Evolutionary conservation across 2,113 vertebrate species (phyloP), one percentile per base, ranked within the genome.

Genomic region (Caracal caracal): DNA sequence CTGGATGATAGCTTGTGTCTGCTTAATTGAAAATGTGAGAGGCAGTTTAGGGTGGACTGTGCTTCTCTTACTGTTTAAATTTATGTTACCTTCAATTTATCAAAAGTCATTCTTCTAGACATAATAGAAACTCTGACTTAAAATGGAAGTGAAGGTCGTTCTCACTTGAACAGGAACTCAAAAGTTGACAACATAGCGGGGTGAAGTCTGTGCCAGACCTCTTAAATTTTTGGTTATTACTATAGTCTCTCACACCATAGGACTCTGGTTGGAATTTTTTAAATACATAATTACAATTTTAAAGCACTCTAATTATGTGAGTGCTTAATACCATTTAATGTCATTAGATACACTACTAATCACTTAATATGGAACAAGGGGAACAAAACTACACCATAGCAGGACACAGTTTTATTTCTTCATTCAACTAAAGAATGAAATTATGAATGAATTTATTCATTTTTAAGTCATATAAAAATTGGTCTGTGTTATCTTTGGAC

Each of bases 211-310:
- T 49, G 17, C 7, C 56, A 95, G 71, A 92, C 71, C 82, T 87
- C n/a, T 92, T 84, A 47, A 90, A 59, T 68, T 95, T 88, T 79
- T 56, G 76, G 49, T 70, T 94, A 11, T 37, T 94, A 17, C 51
- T 95, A 10, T 96, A 37, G 24, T 75, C 88, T 95, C 93, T 89
- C 40, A 87, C 24, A 9, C 83, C 47, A 65, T 83, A 93, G 76
- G 56, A 86, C 73, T 82, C 75, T 28, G n/a, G n/a, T 92, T 93
- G 66, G 83, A 90, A 49, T 92, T 96, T 96, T 94, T 37, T 2
- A 87, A 94, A 87, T 91, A 66, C 11, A 20, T 92, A 94, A 94
- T 96, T 96, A 96, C n/a, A 87, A 17, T 95, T 93, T 97, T 95
- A 95, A 95, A 96, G 22, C 73, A 89, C 66, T 96, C 43, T 89